A percentile compares a stretch with the other conserved stretches of the same genome.
These are phyloP conservation scores for Tenthredo amoena DNA, from an alignment of 2,888 invertebrate species.

Conservation along the genomic window DNA sequence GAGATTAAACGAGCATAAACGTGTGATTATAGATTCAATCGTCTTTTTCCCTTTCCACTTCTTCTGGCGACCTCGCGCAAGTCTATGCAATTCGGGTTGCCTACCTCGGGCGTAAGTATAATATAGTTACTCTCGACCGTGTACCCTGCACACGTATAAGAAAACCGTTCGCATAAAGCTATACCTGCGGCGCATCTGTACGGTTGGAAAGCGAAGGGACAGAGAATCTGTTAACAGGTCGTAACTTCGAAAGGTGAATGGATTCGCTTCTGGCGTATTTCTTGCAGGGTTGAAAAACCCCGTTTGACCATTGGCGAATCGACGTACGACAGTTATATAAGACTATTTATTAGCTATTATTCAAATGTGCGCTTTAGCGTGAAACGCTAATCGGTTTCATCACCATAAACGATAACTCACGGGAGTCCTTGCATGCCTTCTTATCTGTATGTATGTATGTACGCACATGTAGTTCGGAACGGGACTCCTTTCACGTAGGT, in stretches of 20 bases:
- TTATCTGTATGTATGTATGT: slow-evolving; percentile 20
- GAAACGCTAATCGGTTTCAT: slow-evolving; percentile 40
- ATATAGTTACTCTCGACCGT: neutral
- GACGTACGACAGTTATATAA: neutral
- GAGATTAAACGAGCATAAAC: slow-evolving; percentile 4
- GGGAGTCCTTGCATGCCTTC: slow-evolving; percentile 45
- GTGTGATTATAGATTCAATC: neutral
- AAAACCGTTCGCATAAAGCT: neutral
- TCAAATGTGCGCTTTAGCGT: slow-evolving; percentile 40
- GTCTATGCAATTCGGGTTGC: slow-evolving; percentile 13
- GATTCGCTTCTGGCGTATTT: neutral
- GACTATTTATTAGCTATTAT: slow-evolving; percentile 19
- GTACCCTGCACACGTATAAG: neutral
- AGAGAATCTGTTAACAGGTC: slow-evolving; percentile 24
- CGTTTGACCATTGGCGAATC: neutral
- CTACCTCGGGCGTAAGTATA: neutral
- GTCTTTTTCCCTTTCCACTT: neutral
- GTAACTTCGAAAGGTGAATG: neutral
- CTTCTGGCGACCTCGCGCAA: neutral
- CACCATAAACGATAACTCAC: slow-evolving; percentile 45
- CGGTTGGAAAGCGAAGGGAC: neutral
- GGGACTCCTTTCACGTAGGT: slow-evolving; percentile 15
- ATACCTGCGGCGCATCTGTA: neutral
- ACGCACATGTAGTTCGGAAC: slow-evolving; percentile 19
- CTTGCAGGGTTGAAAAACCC: slow-evolving; percentile 2